Evolutionary conservation across 1,140 invertebrate species (phyloP), one percentile per base, ranked within the genome.

Genomic region (Lethocerus indicus): DNA sequence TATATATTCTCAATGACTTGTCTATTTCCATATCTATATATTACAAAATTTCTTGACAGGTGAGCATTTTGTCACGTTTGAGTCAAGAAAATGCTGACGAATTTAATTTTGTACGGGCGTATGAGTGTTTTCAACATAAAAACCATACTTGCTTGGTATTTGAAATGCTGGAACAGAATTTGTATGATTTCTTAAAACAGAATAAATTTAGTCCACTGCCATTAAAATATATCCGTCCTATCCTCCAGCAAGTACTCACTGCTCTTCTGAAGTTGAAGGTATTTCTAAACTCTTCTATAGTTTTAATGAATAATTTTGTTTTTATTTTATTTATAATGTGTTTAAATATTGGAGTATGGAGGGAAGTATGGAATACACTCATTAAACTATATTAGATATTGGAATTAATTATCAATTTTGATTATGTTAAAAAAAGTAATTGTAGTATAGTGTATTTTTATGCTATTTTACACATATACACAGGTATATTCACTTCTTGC

Each of bases 71-170:
- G 62, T 93, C 91, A 50, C 80, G 92, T 55, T 72, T 99, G 13
- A 95, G 89, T 63, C 93, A 98, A 71, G 95, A 98, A 78, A 98
- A 95, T 79, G 94, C 94, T 56, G 96, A 99, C 67, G 93, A 98
- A 72, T 91, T 89, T 73, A 99, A 99, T 71, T 98, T 99, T 76
- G 95, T 99, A 51, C 87, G 95, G 50, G 95, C 94, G 13, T 97
- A 91, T 67, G 96, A 99, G 69, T 98, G 94, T 71, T 99, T 99
- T 69, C 90, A 96, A 68, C 95, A 99, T 71, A 96, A 97, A 67
- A 97, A 93, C 63, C 95, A 99, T 70, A 99, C 95, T 24, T 99
- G 95, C 69, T 74, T 99, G 64, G 96, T 98, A 58, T 99, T 98
- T 68, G 95, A 98, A 70, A 98, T 99, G 93, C 76, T 99, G 55